A percentile compares a stretch with the other conserved stretches of the same genome.
Conservation (phyloP, 2,113 vertebrate genomes). For the Aegithalos caudatus region DNA sequence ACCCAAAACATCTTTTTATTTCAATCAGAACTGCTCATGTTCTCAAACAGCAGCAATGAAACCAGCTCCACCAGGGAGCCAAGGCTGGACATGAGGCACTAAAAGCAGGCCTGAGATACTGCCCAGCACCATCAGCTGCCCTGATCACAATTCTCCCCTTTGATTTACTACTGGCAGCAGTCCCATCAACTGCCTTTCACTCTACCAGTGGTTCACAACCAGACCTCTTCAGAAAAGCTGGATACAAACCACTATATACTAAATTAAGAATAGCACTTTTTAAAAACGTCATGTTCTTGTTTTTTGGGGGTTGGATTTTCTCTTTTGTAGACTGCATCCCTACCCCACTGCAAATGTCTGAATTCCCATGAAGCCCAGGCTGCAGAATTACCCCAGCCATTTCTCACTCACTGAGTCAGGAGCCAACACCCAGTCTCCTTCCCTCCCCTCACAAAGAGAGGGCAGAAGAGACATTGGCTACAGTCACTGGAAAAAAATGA, state of each 20-base stretch:
- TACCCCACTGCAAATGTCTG: neutral
- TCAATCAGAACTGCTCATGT: neutral
- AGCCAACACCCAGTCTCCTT: neutral
- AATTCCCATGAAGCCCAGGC: neutral
- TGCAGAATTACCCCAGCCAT: neutral
- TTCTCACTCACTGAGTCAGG: neutral
- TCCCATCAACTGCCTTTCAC: neutral
- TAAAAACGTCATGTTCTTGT: rapidly evolving
- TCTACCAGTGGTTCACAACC: neutral
- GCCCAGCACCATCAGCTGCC: neutral
- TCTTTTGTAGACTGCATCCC: neutral
- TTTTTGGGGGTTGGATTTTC: neutral
- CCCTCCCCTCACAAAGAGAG: neutral
- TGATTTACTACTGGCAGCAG: neutral
- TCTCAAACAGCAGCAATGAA: neutral
- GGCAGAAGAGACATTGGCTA: neutral
- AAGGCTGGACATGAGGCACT: neutral
- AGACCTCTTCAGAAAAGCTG: neutral
- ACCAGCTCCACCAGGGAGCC: neutral
- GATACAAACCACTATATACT: neutral
- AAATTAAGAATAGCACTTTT: neutral
- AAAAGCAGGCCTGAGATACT: neutral
- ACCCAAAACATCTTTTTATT: neutral
- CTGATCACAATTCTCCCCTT: neutral
- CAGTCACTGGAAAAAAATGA: neutral